A percentile compares a stretch with the other conserved stretches of the same genome.
These are phyloP conservation scores for Aricia agestis DNA, from an alignment of 1,140 invertebrate genomes.

Conservation along the genomic window DNA sequence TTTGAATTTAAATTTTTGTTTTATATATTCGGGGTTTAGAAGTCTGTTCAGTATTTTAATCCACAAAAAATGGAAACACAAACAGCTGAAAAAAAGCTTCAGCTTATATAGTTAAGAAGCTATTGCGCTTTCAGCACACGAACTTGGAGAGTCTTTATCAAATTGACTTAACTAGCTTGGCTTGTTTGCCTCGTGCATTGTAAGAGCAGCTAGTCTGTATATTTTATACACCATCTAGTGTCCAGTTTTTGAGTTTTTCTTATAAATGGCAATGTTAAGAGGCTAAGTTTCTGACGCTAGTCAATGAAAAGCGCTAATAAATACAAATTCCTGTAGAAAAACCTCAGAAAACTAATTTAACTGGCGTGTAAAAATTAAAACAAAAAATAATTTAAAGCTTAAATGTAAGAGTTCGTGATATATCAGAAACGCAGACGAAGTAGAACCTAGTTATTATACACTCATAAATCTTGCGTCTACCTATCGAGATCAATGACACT, in stretches of 20 bases:
- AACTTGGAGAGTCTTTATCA: not conserved
- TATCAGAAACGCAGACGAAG: not conserved
- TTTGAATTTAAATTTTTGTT: constrained; percentile 40
- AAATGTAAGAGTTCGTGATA: not conserved
- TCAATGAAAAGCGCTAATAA: no score
- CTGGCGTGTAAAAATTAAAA: not conserved
- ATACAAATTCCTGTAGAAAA: no score
- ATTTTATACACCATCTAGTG: no score
- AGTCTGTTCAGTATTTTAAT: constrained; percentile 18
- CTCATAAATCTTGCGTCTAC: not conserved
- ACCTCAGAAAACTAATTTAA: no score
- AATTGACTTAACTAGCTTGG: not conserved
- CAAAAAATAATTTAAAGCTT: not conserved
- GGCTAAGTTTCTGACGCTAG: no score
- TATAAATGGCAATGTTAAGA: no score
- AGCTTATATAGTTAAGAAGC: not conserved
- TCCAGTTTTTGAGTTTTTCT: no score
- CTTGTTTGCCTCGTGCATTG: no score
- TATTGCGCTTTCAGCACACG: not conserved
- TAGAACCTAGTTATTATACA: not conserved
- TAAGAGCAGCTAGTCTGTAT: not conserved
- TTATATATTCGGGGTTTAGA: constrained; percentile 28
- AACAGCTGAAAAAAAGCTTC: not conserved
- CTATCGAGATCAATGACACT: constrained; percentile 16
- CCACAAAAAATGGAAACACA: not conserved